Evolutionary conservation across 2,113 vertebrate genomes (phyloP).

Genomic region (Gymnarchus niloticus): DNA sequence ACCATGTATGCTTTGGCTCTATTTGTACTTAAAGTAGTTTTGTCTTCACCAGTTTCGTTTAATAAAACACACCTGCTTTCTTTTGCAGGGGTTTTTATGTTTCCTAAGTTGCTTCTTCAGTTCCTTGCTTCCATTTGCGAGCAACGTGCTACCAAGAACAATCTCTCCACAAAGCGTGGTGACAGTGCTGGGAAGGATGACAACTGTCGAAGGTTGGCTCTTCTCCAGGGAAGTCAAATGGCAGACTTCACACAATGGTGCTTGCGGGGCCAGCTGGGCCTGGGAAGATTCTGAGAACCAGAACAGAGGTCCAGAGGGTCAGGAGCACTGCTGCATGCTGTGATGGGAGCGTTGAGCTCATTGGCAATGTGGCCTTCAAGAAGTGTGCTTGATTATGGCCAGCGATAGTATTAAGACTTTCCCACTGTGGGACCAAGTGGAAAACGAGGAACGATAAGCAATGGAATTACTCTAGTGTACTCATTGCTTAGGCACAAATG

Average conservation of each 20-base stretch:
- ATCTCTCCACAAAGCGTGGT: background rate
- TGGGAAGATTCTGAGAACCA: constrained; percentile 9
- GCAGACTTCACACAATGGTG: background rate
- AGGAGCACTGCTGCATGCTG: background rate
- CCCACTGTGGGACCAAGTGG: background rate
- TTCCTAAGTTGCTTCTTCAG: background rate
- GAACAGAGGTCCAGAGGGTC: background rate
- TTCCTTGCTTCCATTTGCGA: background rate
- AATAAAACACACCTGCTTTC: background rate
- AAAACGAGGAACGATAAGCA: background rate
- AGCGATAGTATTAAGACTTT: background rate
- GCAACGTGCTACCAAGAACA: background rate
- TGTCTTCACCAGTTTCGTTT: background rate
- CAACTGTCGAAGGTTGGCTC: background rate
- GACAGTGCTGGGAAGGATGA: background rate
- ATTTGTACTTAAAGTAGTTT: background rate
- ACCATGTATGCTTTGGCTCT: background rate
- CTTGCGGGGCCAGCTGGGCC: background rate
- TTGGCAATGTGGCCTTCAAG: background rate
- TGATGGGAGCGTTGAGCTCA: background rate
- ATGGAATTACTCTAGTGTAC: background rate
- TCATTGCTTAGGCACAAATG: background rate
- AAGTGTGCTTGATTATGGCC: background rate
- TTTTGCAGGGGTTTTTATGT: background rate
- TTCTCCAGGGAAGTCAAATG: constrained; percentile 7